phyloP scores from a whole-genome alignment of 2,797 vertebrate genomes.

The Acipenser oxyrinchus region DNA sequence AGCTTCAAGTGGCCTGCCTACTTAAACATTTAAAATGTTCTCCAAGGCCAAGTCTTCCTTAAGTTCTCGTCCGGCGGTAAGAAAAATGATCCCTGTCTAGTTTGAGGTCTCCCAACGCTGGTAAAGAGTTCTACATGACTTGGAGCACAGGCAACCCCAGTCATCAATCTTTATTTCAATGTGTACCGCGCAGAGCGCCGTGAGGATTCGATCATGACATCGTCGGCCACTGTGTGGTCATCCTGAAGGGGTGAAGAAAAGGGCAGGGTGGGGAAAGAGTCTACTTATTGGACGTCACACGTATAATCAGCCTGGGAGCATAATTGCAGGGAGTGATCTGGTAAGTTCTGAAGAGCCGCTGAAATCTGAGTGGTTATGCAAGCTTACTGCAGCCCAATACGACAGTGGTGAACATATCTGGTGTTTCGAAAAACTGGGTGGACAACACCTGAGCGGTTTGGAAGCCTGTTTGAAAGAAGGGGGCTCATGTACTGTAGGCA shows the following conservation, averaged over 20 bases:
- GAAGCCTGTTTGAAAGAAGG: no score
- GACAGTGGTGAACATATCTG: no score
- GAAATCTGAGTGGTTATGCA: background rate
- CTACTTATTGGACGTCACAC: background rate
- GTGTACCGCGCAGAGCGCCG: background rate
- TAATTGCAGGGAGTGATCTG: background rate
- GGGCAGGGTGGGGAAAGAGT: background rate
- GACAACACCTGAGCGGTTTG: no score
- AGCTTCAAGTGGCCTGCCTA: no score
- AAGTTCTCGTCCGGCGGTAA: background rate
- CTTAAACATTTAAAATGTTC: no score
- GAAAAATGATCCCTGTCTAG: background rate
- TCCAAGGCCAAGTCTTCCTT: background rate
- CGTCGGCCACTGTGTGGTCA: background rate
- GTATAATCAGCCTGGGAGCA: background rate
- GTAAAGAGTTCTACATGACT: background rate
- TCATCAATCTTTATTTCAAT: slow-evolving; percentile 1
- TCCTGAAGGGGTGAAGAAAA: background rate
- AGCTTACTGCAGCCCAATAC: no score
- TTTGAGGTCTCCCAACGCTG: background rate
- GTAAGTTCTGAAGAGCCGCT: background rate
- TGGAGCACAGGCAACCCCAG: no score
- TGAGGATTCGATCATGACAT: slow-evolving; percentile 2
- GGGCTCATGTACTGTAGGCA: no score
- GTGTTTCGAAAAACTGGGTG: no score